Conservation (phyloP, 35 echinoderm and acorn worm genomes). For the Lytechinus variegatus region DNA sequence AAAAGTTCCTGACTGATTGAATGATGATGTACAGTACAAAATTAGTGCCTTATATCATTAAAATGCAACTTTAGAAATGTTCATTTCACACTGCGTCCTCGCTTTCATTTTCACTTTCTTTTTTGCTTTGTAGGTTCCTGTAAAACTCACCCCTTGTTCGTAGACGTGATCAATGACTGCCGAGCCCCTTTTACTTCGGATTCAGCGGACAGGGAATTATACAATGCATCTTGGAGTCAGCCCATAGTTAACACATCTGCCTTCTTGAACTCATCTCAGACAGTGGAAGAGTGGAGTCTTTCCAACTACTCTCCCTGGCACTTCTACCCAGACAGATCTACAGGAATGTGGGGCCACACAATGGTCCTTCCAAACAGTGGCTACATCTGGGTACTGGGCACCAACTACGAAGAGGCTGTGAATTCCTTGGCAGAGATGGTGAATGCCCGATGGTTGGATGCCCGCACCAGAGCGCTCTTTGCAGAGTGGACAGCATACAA, state of each 20-base stretch:
- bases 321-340: slow-evolving; percentile 43
- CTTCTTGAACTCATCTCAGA: not conserved
- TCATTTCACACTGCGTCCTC: too few species aligned
- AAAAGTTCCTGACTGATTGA: not conserved
- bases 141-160: not conserved
- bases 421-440: slow-evolving; percentile 52
- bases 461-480: slow-evolving; percentile 77
- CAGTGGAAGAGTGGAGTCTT: not conserved
- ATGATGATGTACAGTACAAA: not conserved
- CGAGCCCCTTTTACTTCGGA: slow-evolving; percentile 41
- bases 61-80: too few species aligned
- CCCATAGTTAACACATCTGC: not conserved
- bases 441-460: slow-evolving; percentile 70
- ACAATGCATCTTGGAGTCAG: slow-evolving; percentile 52
- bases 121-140: slow-evolving; percentile 65
- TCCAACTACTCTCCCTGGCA: slow-evolving; percentile 55
- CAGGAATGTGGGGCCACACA: slow-evolving; percentile 57
- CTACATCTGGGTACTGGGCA: slow-evolving; percentile 64
- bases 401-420: slow-evolving; percentile 29
- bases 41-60: not conserved
- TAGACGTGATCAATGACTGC: slow-evolving; percentile 49
- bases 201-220: slow-evolving; percentile 48
- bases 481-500: slow-evolving; percentile 93
- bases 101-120: not conserved
- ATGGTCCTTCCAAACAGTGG: slow-evolving; percentile 69